phyloP scores from a whole-genome alignment of 1,140 invertebrate genomes.

The Plodia interpunctella region DNA sequence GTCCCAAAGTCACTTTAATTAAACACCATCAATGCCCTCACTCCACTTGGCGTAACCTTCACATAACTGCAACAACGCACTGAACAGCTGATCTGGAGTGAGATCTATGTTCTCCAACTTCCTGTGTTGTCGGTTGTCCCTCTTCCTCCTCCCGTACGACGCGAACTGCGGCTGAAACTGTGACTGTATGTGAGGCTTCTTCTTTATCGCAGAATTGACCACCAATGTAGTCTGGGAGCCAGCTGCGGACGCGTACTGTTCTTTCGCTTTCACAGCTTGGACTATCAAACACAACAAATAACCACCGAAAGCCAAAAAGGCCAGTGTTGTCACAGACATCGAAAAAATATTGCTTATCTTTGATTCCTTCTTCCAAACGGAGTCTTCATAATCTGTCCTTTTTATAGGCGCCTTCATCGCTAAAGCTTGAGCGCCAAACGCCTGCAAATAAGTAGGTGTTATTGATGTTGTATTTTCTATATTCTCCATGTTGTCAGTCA shows the following conservation, averaged over 20 bases:
- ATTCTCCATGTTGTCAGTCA: conserved; percentile 29
- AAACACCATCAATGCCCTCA: conserved; percentile 15
- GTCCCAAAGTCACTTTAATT: background rate
- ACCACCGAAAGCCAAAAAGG: conserved; percentile 87
- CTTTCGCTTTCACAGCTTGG: conserved; percentile 80
- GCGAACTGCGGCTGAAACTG: conserved; percentile 35
- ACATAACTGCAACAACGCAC: conserved; percentile 70
- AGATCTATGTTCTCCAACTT: conserved; percentile 41
- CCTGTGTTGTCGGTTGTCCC: conserved; percentile 33
- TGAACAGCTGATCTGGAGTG: conserved; percentile 73
- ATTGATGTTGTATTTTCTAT: conserved; percentile 36
- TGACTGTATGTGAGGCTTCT: conserved; percentile 43
- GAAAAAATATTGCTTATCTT: conserved; percentile 84
- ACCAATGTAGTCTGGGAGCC: conserved; percentile 51
- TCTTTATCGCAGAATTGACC: conserved; percentile 65
- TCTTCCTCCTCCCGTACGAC: conserved; percentile 59
- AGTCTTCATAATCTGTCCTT: conserved; percentile 57
- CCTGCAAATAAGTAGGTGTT: conserved; percentile 35
- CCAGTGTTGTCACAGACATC: conserved; percentile 83
- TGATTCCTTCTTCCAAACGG: conserved; percentile 63
- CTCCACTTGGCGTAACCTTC: conserved; percentile 77
- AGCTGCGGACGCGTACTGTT: conserved; percentile 36
- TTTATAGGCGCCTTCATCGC: conserved; percentile 54
- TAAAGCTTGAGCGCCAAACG: conserved; percentile 64
- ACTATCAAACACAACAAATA: conserved; percentile 86